Evolutionary conservation across 1,140 invertebrate genomes (phyloP).

Genomic region (Teleopsis dalmanni): DNA sequence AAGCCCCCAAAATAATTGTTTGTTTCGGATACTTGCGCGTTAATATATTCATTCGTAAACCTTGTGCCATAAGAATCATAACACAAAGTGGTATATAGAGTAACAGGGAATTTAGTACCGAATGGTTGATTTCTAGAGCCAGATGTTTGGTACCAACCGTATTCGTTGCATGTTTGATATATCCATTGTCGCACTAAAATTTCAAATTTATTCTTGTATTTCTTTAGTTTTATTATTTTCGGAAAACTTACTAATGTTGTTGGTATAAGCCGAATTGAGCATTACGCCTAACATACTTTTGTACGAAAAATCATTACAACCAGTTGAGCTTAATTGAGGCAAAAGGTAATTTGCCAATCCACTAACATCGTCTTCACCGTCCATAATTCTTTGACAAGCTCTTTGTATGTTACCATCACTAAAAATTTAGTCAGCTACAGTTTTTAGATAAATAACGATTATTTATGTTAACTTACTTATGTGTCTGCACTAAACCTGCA

Average conservation of each 20-base stretch:
- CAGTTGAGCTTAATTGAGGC: conserved; percentile 13
- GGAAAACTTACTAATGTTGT: conserved; percentile 25
- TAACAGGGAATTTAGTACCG: conserved; percentile 50
- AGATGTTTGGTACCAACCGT: conserved; percentile 64
- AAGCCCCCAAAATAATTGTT: conserved; percentile 55
- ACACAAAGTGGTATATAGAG: conserved; percentile 56
- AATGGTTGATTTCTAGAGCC: conserved; percentile 54
- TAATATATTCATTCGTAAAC: conserved; percentile 24
- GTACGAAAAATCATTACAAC: conserved; percentile 27
- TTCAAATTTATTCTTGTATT: neutral
- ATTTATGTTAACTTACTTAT: conserved; percentile 19
- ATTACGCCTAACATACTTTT: conserved; percentile 21
- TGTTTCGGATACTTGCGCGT: conserved; percentile 45
- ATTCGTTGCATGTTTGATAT: conserved; percentile 69
- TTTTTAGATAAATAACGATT: neutral
- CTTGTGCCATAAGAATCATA: conserved; percentile 55
- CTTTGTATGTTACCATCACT: conserved; percentile 33
- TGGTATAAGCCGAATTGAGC: conserved; percentile 22
- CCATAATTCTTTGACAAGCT: conserved; percentile 29
- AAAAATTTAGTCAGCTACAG: neutral
- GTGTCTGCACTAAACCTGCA: conserved; percentile 35
- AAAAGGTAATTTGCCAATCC: conserved; percentile 28
- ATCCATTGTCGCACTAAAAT: conserved; percentile 52
- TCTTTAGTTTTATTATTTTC: neutral
- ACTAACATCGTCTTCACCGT: conserved; percentile 24